Percentiles rank a stretch among this genome's conserved stretches.
Evolutionary conservation across 2,113 vertebrate genomes (phyloP).

Genomic region (Geothlypis trichas): DNA sequence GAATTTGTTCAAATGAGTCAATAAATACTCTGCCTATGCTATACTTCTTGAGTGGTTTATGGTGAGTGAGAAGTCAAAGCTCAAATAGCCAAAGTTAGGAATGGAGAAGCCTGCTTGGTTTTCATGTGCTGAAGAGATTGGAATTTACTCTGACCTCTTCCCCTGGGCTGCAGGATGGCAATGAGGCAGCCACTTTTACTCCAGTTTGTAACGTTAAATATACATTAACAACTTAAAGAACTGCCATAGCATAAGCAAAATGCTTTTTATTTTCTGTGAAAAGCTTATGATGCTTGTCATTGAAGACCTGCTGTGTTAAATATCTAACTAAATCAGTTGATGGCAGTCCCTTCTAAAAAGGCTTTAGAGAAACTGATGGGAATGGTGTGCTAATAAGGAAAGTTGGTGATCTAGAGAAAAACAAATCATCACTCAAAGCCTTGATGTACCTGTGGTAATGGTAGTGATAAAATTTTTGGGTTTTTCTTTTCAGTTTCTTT

Average conservation of each 20-base stretch:
- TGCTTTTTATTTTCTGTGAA: neutral
- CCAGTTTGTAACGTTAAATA: neutral
- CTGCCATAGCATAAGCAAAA: neutral
- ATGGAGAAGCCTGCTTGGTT: neutral
- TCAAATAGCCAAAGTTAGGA: neutral
- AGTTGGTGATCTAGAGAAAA: neutral
- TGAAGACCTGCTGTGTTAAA: neutral
- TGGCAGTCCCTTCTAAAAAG: neutral
- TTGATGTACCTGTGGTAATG: neutral
- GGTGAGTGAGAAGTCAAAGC: neutral
- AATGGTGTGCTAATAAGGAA: neutral
- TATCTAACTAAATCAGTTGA: neutral
- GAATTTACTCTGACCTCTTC: neutral
- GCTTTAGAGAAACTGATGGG: neutral
- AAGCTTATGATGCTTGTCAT: neutral
- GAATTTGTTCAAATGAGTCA: neutral
- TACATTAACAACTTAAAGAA: neutral
- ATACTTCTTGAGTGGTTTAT: neutral
- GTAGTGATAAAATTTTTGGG: neutral
- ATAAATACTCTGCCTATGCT: neutral
- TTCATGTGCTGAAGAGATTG: neutral
- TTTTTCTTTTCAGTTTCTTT: neutral
- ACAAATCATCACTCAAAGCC: neutral
- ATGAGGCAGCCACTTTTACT: neutral
- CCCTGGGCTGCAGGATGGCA: neutral